phyloP scores from a whole-genome alignment of 1,140 invertebrate genomes.

The Rhopalosiphum maidis region DNA sequence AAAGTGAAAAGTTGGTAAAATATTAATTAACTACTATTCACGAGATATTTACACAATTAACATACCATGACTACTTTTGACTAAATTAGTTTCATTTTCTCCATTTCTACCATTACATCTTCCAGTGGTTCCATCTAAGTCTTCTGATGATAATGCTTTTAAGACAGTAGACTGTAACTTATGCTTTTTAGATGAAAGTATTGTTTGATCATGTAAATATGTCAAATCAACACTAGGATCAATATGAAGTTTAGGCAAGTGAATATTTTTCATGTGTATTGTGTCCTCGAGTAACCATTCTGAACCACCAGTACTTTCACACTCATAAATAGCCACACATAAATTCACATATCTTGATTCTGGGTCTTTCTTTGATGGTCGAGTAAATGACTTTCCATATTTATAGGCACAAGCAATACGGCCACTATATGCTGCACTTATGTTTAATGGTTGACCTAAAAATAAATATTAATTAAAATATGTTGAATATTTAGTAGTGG shows the following conservation, averaged over 20 bases:
- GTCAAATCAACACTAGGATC: constrained; percentile 83
- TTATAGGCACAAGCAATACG: constrained; percentile 96
- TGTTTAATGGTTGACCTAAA: constrained; percentile 84
- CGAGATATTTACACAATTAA: not conserved
- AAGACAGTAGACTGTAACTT: constrained; percentile 61
- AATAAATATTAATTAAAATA: constrained; percentile 32
- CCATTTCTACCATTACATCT: constrained; percentile 59
- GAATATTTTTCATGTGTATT: constrained; percentile 87
- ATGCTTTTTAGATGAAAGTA: constrained; percentile 66
- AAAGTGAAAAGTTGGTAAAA: constrained; percentile 39
- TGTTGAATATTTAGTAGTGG: not conserved
- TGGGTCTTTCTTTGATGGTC: constrained; percentile 77
- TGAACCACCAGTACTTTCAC: constrained; percentile 96
- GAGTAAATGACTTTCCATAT: constrained; percentile 83
- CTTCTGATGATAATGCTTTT: constrained; percentile 62
- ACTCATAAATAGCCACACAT: constrained; percentile 98
- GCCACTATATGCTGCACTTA: constrained; percentile 96
- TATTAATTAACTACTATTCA: not conserved
- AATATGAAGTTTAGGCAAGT: constrained; percentile 79
- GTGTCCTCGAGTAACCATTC: constrained; percentile 98
- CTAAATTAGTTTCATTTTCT: constrained; percentile 60
- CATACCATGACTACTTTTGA: constrained; percentile 60
- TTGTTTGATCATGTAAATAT: constrained; percentile 81
- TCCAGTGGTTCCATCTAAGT: constrained; percentile 60
- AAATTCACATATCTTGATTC: constrained; percentile 90